phyloP scores from a whole-genome alignment of 2,797 vertebrate genomes.

The Chanos chanos region DNA sequence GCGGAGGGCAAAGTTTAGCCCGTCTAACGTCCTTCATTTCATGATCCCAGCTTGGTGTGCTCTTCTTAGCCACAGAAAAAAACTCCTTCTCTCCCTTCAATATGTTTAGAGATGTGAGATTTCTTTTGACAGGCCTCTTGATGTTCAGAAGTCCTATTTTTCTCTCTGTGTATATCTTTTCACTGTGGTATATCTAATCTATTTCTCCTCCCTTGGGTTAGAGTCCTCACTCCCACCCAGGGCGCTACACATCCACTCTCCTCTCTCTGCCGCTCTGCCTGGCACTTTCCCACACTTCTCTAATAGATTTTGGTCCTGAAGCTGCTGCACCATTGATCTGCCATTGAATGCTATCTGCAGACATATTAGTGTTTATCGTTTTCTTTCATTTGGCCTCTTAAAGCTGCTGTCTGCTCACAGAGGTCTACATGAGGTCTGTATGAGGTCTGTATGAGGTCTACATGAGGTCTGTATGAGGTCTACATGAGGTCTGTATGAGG shows the following conservation, averaged over 20 bases:
- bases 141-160: constrained; percentile 13
- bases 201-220: constrained; percentile 34
- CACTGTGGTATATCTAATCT: constrained; percentile 24
- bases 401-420: no score
- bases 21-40: constrained; percentile 41
- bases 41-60: constrained; percentile 29
- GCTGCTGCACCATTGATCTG: constrained; percentile 33
- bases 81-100: constrained; percentile 35
- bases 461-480: no score
- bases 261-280: constrained; percentile 2
- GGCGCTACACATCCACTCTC: neutral
- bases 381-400: no score
- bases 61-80: constrained; percentile 32
- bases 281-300: constrained; percentile 11
- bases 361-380: constrained; percentile 24
- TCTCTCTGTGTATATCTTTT: constrained; percentile 39
- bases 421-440: no score
- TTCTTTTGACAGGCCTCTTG: constrained; percentile 32
- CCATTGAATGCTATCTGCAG: constrained; percentile 13
- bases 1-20: no score
- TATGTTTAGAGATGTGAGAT: constrained; percentile 40
- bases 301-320: constrained; percentile 16
- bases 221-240: constrained; percentile 20
- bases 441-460: no score
- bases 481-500: no score